A percentile compares a stretch with the other conserved stretches of the same genome.
phyloP scores from a whole-genome alignment of 2,113 vertebrate genomes.

The Pseudorectes ferrugineus region DNA sequence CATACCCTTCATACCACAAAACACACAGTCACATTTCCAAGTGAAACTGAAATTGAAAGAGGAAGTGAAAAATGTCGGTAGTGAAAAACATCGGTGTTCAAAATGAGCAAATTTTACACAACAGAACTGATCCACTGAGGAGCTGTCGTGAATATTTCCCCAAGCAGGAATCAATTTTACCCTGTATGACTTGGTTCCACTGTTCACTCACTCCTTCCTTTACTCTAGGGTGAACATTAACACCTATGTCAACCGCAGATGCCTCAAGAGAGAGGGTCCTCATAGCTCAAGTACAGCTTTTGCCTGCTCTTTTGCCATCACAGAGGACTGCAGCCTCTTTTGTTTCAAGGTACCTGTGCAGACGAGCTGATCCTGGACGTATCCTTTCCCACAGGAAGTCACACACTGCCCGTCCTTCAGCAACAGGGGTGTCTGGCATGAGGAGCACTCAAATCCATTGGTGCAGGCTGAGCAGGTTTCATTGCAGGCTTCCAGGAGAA shows the following conservation, averaged over 20 bases:
- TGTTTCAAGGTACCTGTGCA: conserved; percentile 71
- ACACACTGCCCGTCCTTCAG: conserved; percentile 75
- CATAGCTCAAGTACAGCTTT: background rate
- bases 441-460: conserved; percentile 73
- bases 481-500: conserved; percentile 71
- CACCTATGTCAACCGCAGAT: background rate
- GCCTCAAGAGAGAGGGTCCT: background rate
- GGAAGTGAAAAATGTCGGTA: background rate
- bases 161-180: background rate
- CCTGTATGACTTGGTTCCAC: background rate
- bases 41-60: background rate
- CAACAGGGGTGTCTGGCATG: conserved; percentile 67
- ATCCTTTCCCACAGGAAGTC: conserved; percentile 66
- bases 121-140: background rate
- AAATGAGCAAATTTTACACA: background rate
- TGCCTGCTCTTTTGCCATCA: background rate
- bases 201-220: background rate
- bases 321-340: background rate
- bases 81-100: background rate
- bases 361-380: conserved; percentile 67
- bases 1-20: background rate
- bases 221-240: conserved; percentile 1
- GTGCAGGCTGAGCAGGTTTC: conserved; percentile 73
- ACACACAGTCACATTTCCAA: background rate
- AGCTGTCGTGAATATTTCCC: background rate